Base-by-base conservation (phyloP, 2,888 invertebrate species). In the Acleris sparsana region DNA sequence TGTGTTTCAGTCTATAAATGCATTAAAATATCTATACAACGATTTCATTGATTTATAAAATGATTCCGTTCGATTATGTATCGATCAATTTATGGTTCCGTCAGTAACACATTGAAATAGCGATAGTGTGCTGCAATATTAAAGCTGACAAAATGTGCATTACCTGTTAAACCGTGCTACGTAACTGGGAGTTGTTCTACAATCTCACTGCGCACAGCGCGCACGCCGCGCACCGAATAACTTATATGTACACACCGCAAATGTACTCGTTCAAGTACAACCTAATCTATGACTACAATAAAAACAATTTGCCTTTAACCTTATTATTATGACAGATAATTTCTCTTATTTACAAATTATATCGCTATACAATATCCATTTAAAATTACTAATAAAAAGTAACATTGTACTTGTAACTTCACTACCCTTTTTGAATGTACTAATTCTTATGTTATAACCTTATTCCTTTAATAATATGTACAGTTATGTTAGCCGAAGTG, bases 281-380 rank as follows among this genome's bases (percentile, higher is more conserved):
- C 86, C 88, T 91, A 92, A 82, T 71, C 88, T 89, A 90, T 89
- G 89, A 91, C 92, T 91, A 92, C 80, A 85, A 89, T 90, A 88
- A 87, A 91, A 91, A 89, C 87, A 89, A 89, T 91, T 90, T 85
- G 88, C 88, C 86, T 88, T 91, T 89, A 90, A 86, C 85, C 85
- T 85, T 85, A 86, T 89, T 92, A 92, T 91, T 91, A 92, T 92
- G 92, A 89, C 90, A 91, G 86, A 92, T 91, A 91, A 84, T 92
- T 89, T 76, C 87, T 92, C 92, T 92, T 92, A 92, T 92, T 86
- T 92, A 92, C 92, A 92, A 84, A 86, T 65, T 55, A 67, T 70
- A 89, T 87, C 74, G 80, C 88, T 92, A 89, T 92, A 92, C 90
- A 91, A 86, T 88, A 89, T 83, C 82, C 75, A 74, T 87, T 60